phyloP scores from a whole-genome alignment of 1,140 invertebrate genomes.

The Drosophila tristis region DNA sequence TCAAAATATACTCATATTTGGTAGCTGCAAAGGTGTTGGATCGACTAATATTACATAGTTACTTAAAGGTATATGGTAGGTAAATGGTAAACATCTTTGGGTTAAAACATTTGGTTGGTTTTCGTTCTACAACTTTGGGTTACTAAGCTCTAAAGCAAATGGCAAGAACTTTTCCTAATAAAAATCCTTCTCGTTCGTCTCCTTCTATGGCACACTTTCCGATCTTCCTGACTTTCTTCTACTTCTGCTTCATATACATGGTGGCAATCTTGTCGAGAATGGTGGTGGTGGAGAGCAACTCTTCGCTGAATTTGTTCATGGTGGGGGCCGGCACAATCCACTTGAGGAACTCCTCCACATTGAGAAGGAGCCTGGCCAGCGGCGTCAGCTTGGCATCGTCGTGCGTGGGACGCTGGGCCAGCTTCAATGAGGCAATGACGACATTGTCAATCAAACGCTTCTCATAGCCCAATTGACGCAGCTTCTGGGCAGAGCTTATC shows the following conservation, averaged over 20 bases:
- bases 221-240: constrained; percentile 29
- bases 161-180: constrained; percentile 73
- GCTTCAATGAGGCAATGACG: constrained; percentile 90
- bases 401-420: constrained; percentile 89
- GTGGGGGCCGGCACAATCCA: constrained; percentile 92
- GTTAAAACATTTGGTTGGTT: constrained; percentile 64
- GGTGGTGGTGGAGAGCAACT: constrained; percentile 90
- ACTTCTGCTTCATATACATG: constrained; percentile 82
- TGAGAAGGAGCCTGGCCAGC: constrained; percentile 87
- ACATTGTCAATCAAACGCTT: constrained; percentile 93
- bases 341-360: constrained; percentile 91
- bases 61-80: constrained; percentile 11
- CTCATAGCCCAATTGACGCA: constrained; percentile 91
- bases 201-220: constrained; percentile 63
- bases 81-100: constrained; percentile 62
- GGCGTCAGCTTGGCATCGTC: constrained; percentile 85
- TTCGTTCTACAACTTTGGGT: constrained; percentile 38
- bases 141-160: constrained; percentile 52
- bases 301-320: constrained; percentile 90
- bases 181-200: constrained; percentile 22
- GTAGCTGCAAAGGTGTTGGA: constrained; percentile 35
- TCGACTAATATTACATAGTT: constrained; percentile 21
- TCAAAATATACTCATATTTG: constrained; percentile 42
- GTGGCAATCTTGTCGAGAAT: constrained; percentile 87
- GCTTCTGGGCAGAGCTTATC: constrained; percentile 90